These are phyloP conservation scores for Plusia festucae DNA, from an alignment of 2,888 invertebrate genomes.

Conservation along the genomic window DNA sequence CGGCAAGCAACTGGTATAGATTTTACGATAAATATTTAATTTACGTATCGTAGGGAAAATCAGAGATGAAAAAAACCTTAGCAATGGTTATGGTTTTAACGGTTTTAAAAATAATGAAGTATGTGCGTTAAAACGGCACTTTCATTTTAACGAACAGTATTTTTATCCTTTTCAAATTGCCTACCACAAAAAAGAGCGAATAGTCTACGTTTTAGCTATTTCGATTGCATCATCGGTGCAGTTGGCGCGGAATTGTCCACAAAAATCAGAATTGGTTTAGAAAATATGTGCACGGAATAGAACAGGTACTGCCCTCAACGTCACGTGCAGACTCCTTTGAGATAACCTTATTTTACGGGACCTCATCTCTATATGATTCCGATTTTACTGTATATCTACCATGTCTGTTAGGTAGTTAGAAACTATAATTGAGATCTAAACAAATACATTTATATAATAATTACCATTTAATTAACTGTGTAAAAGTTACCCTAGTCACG, in stretches of 20 bases:
- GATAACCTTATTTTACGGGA: slow-evolving; percentile 14
- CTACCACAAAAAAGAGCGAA: neutral
- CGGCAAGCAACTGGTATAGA: slow-evolving; percentile 21
- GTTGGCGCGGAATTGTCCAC: slow-evolving; percentile 13
- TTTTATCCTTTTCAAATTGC: neutral
- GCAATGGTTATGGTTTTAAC: neutral
- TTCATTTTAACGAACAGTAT: no score
- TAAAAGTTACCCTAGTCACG: neutral
- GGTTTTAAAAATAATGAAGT: no score
- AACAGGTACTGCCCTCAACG: neutral
- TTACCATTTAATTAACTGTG: no score
- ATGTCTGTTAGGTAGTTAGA: no score
- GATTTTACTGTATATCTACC: no score
- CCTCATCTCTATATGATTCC: no score
- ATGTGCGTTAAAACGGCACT: no score
- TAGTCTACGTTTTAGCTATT: neutral
- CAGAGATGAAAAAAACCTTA: neutral
- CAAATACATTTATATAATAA: neutral
- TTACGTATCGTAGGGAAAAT: neutral
- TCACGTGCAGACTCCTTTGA: slow-evolving; percentile 26
- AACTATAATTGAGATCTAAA: neutral
- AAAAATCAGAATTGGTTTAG: slow-evolving; percentile 39
- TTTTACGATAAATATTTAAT: slow-evolving; percentile 7
- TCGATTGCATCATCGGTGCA: slow-evolving; percentile 4
- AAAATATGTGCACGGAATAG: slow-evolving; percentile 31